Evolutionary conservation across 2,113 vertebrate species (phyloP).

Genomic region (Corythoichthys intestinalis): DNA sequence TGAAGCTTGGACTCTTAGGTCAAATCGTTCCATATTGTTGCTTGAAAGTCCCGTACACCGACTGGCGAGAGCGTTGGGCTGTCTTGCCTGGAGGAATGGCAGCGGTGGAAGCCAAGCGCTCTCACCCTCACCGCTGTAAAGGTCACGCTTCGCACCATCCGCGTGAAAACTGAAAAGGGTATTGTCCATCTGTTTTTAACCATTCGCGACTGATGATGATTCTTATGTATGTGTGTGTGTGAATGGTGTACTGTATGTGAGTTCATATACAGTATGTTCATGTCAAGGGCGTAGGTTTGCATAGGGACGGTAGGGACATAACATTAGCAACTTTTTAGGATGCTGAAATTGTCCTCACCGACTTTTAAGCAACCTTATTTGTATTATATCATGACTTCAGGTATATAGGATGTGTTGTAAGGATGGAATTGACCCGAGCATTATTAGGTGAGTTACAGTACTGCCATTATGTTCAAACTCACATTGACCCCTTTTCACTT

Average conservation of each 20-base stretch:
- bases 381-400: too few relatives aligned
- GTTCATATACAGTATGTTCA: too few relatives aligned
- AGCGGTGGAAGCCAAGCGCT: constrained; percentile 28
- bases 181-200: constrained; percentile 35
- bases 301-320: too few relatives aligned
- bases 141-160: constrained; percentile 57
- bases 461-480: too few relatives aligned
- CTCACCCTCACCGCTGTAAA: constrained; percentile 47
- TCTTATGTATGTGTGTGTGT: background rate
- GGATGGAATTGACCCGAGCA: too few relatives aligned
- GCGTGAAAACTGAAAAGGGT: constrained; percentile 55
- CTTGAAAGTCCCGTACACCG: background rate
- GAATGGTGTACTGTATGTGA: background rate
- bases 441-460: too few relatives aligned
- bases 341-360: too few relatives aligned
- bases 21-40: background rate
- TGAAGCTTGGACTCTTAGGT: background rate
- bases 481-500: too few relatives aligned
- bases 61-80: background rate
- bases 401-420: too few relatives aligned
- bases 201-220: background rate
- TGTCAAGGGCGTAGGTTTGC: too few relatives aligned
- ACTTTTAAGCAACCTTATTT: too few relatives aligned
- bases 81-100: constrained; percentile 44
- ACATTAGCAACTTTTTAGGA: too few relatives aligned